Evolutionary conservation across 1,140 invertebrate species (phyloP), one percentile per base, ranked within the genome.

Genomic region (Rhagoletis pomonella): DNA sequence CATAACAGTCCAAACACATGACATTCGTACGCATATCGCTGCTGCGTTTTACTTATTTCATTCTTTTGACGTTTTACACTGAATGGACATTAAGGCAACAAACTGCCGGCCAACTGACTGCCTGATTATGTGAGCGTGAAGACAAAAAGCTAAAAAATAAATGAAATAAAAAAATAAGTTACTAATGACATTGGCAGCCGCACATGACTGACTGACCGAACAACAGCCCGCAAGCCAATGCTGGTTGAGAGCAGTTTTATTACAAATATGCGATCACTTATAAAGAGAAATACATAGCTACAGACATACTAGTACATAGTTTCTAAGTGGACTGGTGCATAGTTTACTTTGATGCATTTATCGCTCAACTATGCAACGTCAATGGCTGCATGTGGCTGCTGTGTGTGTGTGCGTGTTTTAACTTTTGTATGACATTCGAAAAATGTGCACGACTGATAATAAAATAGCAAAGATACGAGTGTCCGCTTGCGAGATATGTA

Each of bases 401-500:
- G 29, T 29, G 29, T 29, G 9, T 62, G 44, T 81, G 19, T 55
- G 5, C 55, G 55, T 19, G 67, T 39, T 17, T 73, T 55, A 10
- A 55, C 19, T 44, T 12, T 73, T 39, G 19, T 73, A 5, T 39
- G 69, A 50, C 44, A 73, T 73, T 73, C 67, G 14, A 73, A 73
- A 47, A 44, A 47, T 44, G 1, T 73, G 44, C 42, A 12, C 73
- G 5, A 6, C 50, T 81, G 73, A 81, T 42, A 81, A 81, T 81
- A 81, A 81, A 81, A 81, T 81, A 47, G 47, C 73, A 81, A 81
- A 81, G 73, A 81, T 55, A 81, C 44, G 73, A 81, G 73, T 81
- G 50, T 55, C 73, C 73, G n/a, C 73, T 44, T 19, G 73, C 73
- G 17, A 81, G 73, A 81, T 81, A 81, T 81, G 73, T 29, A 81